Percentiles rank a stretch among this genome's conserved stretches.
phyloP scores from a whole-genome alignment of 2,113 vertebrate species.

The Merops nubicus region DNA sequence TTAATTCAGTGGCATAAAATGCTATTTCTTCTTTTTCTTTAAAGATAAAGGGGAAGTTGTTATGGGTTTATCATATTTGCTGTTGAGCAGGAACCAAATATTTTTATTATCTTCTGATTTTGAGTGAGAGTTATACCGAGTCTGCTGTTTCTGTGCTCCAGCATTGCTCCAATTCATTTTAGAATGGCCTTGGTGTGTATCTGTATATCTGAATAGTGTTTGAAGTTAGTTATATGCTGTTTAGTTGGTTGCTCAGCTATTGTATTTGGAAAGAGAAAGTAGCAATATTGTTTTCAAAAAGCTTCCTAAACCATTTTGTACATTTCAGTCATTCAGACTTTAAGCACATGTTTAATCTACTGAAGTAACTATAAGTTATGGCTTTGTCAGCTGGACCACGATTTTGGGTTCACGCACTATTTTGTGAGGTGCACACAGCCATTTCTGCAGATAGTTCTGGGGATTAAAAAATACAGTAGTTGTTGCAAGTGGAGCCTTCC shows the following conservation, averaged over 20 bases:
- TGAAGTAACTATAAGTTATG: not conserved
- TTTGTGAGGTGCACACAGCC: not conserved
- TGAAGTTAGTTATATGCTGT: not conserved
- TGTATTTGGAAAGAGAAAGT: not conserved
- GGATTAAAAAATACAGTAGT: not conserved
- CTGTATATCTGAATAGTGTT: not conserved
- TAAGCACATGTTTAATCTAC: not conserved
- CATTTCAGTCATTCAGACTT: not conserved
- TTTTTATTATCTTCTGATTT: not conserved
- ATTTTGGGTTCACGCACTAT: not conserved
- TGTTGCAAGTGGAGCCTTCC: not conserved
- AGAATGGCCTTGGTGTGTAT: not conserved
- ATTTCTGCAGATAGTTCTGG: not conserved
- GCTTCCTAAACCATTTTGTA: not conserved
- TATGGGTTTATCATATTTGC: not conserved
- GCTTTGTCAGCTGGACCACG: not conserved
- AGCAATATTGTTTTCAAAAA: not conserved
- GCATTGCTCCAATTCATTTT: not conserved
- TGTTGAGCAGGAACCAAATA: not conserved
- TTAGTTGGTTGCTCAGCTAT: not conserved
- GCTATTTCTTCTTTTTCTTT: not conserved
- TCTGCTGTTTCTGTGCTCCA: not conserved
- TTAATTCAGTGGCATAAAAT: not conserved
- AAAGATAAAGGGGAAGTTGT: not conserved
- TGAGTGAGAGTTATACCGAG: not conserved